Evolutionary conservation across 2,888 invertebrate genomes (phyloP), one percentile per base, ranked within the genome.

Genomic region (Anarsia innoxiella): DNA sequence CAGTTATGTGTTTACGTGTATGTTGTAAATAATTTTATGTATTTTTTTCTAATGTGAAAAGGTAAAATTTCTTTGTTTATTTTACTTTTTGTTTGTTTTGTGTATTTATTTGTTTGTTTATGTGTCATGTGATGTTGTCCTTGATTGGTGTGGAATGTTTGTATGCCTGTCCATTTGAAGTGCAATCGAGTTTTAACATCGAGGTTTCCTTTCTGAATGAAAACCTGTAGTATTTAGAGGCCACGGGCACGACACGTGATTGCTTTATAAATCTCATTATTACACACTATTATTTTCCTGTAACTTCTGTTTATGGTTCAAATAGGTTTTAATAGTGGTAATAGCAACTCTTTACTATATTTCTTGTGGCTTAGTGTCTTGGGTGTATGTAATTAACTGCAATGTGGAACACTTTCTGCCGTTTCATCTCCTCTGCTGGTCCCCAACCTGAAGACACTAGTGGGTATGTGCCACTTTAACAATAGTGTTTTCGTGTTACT

Each of bases 51-150:
- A 42, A 47, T 50, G 50, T 41, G 35, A 41, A 38, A 44, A 45
- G 44, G 43, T 47, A 44, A 45, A 48, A 48, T 49, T 47, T 48
- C 51, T 27, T n/a, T n/a, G 33, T 46, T n/a, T n/a, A n/a, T n/a
- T n/a, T n/a, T n/a, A n/a, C n/a, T 45, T 19, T 33, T 36, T 30
- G 40, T 48, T 44, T 35, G 12, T 26, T 26, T 19, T 26, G 14
- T 12, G 2, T 6, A 25, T 29, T 15, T 11, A 16, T n/a, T 10
- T 33, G 30, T 16, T 29, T 38, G 29, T 28, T 33, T 28, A 19
- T 12, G 27, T 28, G 32, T 6, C 3, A 8, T 8, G 19, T 19
- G 8, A 8, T 19, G 19, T 19, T 19, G 3, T 3, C 8, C 19
- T 19, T 19, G 19, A 5, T 19, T 19, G 19, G n/a, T n/a, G n/a